Base-by-base conservation (phyloP, 1,140 invertebrate species). In the Stenopsyche tienmushanensis region DNA sequence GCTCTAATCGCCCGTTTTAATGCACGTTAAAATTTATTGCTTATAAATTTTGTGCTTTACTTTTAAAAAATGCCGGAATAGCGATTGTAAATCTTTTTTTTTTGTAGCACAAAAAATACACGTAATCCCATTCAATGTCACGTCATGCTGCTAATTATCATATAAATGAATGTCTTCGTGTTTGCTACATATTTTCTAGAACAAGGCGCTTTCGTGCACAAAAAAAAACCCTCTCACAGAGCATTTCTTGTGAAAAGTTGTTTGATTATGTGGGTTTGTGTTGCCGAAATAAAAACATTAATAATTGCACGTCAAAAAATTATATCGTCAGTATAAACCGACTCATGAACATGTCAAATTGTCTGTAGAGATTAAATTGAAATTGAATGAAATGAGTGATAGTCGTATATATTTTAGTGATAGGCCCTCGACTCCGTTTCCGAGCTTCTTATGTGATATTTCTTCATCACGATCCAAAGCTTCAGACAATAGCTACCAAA, bases 401-500 rank as follows among this genome's bases (percentile, higher is more conserved):
- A 13, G 29, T n/a, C 29, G 29, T 34, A 13, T 34, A 13, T 34
- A 34, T 34, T 34, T 34, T 34, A 13, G n/a, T n/a, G n/a, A n/a
- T n/a, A n/a, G n/a, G n/a, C n/a, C n/a, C n/a, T n/a, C n/a, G n/a
- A n/a, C n/a, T n/a, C n/a, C n/a, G n/a, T n/a, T n/a, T n/a, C 5
- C 13, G 29, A 5, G 29, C 29, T 7, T 34, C 29, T 34, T 34
- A 34, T 34, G 29, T 7, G 5, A 34, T 13, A 34, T 34, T 34
- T 34, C 13, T 34, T 34, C 25, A 53, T 3, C 50, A 53, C 3
- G 10, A 53, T 20, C 50, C 15, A 9, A 7, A n/a, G 26, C 25
- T 9, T 25, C 25, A 53, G 21, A 53, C 50, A 53, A 53, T 24
- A 23, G 50, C 50, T 23, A 47, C 57, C 18, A 59, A 62, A 26